Conservation (phyloP, 2,113 vertebrate genomes). For the Oncorhynchus tshawytscha region DNA sequence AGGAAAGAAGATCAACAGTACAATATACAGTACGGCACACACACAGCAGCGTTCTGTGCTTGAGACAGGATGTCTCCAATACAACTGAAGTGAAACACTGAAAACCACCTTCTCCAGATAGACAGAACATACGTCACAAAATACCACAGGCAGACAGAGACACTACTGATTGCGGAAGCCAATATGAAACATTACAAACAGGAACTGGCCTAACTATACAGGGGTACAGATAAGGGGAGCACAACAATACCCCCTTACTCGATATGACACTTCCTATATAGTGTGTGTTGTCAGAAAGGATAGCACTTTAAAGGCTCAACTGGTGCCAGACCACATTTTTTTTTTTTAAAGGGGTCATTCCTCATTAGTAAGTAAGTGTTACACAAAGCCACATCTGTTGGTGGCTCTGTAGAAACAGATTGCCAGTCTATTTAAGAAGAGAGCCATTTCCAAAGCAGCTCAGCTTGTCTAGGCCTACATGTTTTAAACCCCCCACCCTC, state of each 20-base stretch:
- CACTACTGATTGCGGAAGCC: no score
- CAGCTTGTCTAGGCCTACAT: slow-evolving; percentile 35
- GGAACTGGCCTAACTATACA: no score
- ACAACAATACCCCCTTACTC: no score
- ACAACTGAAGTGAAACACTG: background rate
- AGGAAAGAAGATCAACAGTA: no score
- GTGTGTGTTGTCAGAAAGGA: no score
- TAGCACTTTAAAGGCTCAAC: no score
- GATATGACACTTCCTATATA: no score
- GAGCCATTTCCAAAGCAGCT: slow-evolving; percentile 36
- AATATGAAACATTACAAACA: no score
- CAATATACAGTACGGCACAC: background rate
- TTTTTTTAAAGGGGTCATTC: no score
- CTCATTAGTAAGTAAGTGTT: background rate
- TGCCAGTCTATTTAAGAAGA: slow-evolving; percentile 49
- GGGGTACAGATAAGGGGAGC: no score
- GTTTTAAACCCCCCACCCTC: slow-evolving; percentile 15
- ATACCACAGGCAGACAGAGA: no score
- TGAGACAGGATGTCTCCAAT: background rate
- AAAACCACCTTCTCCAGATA: background rate
- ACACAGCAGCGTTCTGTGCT: background rate
- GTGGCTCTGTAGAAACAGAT: slow-evolving; percentile 48
- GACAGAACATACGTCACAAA: background rate
- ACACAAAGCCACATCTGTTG: slow-evolving; percentile 46
- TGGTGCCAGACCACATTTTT: no score